Percentiles rank a stretch among this genome's conserved stretches.
Conservation (phyloP, 64 coral and sea anemone genomes). For the Acropora yongei region DNA sequence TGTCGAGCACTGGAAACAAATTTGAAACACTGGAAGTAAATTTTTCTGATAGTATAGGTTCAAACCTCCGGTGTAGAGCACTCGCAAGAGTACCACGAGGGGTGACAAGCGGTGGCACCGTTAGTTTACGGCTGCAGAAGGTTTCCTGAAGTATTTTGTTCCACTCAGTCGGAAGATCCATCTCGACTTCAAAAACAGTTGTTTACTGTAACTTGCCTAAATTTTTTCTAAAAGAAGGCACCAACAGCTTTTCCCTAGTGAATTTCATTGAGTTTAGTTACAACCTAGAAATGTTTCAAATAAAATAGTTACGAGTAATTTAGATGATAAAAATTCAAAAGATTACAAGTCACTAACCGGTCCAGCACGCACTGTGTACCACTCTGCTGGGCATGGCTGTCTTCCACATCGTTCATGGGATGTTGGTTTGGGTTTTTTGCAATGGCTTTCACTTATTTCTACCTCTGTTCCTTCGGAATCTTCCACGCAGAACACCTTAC, state of each 20-base stretch:
- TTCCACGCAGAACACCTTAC: slow-evolving; percentile 47
- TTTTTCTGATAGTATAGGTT: not conserved
- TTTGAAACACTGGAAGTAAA: not conserved
- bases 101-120: no score
- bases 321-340: no score
- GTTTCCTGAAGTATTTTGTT: no score
- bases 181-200: no score
- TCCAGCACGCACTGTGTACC: slow-evolving; percentile 36
- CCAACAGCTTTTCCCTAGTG: no score
- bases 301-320: no score
- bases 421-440: slow-evolving; percentile 27
- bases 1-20: slow-evolving; percentile 31
- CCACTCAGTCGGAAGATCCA: no score
- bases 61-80: not conserved
- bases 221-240: no score
- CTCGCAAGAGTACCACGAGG: not conserved
- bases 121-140: no score
- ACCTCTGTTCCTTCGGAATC: slow-evolving; percentile 46
- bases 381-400: slow-evolving; percentile 51
- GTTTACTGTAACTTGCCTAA: no score
- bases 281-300: no score
- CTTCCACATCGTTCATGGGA: slow-evolving; percentile 29
- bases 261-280: no score
- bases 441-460: slow-evolving; percentile 14
- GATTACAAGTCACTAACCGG: not conserved